phyloP scores from a whole-genome alignment of 2,888 invertebrate genomes.

The Patella caerulea region DNA sequence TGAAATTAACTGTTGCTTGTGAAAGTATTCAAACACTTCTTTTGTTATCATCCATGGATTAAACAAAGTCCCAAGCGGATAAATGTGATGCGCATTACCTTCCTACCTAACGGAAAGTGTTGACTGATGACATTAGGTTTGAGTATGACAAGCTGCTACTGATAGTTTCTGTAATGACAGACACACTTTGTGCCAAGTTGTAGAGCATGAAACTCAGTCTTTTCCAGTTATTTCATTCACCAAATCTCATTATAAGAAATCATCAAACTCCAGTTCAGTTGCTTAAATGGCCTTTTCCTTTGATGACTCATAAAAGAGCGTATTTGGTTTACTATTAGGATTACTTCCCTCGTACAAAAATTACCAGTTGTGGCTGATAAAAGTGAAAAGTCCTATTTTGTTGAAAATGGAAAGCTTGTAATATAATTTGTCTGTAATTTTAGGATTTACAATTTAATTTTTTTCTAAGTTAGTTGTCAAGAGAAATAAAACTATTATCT shows the following conservation, averaged over 20 bases:
- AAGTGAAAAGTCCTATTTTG: too few species aligned
- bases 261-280: background rate
- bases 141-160: background rate
- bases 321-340: too few species aligned
- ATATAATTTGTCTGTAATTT: too few species aligned
- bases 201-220: background rate
- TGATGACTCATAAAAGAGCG: too few species aligned
- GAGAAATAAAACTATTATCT: too few species aligned
- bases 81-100: background rate
- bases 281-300: background rate
- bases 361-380: too few species aligned
- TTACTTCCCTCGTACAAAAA: too few species aligned
- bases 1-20: background rate
- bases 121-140: background rate
- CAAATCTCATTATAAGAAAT: constrained; percentile 5
- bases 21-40: background rate
- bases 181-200: background rate
- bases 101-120: background rate
- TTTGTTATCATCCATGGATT: background rate
- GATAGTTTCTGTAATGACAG: background rate
- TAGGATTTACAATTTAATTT: too few species aligned
- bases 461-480: too few species aligned
- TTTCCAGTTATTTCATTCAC: background rate
- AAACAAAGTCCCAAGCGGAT: background rate
- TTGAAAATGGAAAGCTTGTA: too few species aligned